Evolutionary conservation across 2,888 invertebrate species (phyloP), one percentile per base, ranked within the genome.

Genomic region (Psylliodes chrysocephalus): DNA sequence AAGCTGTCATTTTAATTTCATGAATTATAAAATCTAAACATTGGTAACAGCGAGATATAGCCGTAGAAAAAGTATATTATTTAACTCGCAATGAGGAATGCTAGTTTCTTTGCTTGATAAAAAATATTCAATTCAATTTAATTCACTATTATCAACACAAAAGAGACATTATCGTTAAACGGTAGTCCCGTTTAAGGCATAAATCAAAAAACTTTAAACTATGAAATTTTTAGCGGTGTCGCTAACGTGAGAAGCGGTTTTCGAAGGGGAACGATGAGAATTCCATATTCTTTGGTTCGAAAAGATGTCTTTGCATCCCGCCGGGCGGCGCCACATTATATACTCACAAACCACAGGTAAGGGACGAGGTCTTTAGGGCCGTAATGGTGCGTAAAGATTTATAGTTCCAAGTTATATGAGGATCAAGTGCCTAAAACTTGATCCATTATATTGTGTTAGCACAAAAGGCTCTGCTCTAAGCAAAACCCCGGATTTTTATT

Each of bases 301-400:
- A 51, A 10, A 33, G 10, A 33, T 49, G 25, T 8, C 15, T 49
- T 30, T 28, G 35, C 51, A 51, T 19, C 52, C 52, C 30, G 52
- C 4, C 25, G 30, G 28, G 49, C 28, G 49, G 49, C 49, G 49
- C 49, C 30, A 14, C 14, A 28, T 49, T 49, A 49, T 25, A 25
- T 25, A 4, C 49, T 10, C 49, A 30, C 49, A 30, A 38, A 54
- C 38, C 60, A 59, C 66, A 66, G 66, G 66, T 66, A 66, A 35
- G 30, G 42, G 19, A 51, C 30, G 55, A 47, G 54, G 33, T 44
- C 42, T 47, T 40, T 38, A 68, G 61, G 53, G 42, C 68, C 52
- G 68, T 69, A 72, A 72, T 72, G 71, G 71, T 67, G 68, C 71
- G 71, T 72, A 69, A 72, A 72, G 71, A 72, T 72, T 72, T 72